Conservation (phyloP, 2,888 invertebrate species). For the Gastrophysa polygoni region DNA sequence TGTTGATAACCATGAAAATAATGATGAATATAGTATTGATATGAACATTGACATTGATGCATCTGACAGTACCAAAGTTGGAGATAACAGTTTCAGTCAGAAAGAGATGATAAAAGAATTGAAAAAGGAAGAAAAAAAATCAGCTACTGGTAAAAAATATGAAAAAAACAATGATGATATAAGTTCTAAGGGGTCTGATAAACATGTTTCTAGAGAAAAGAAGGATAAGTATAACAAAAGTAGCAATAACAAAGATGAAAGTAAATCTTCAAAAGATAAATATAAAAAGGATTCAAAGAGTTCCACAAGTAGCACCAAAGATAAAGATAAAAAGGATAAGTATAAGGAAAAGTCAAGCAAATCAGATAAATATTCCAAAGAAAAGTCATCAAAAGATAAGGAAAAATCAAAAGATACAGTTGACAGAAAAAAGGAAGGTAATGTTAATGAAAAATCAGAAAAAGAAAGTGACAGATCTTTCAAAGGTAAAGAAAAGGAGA, state of each 20-base stretch:
- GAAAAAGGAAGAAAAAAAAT: conserved; percentile 19
- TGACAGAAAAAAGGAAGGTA: conserved; percentile 21
- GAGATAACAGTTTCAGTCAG: background rate
- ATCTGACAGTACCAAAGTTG: background rate
- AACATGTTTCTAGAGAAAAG: conserved; percentile 29
- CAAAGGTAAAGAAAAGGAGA: conserved; percentile 35
- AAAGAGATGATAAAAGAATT: conserved; percentile 7
- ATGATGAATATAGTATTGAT: background rate
- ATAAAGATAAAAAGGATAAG: conserved; percentile 29
- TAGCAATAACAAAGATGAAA: conserved; percentile 35
- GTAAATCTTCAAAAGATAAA: conserved; percentile 22
- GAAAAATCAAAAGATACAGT: conserved; percentile 40
- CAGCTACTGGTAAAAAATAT: conserved; percentile 17
- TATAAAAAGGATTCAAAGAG: conserved; percentile 40
- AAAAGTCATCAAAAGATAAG: conserved; percentile 30
- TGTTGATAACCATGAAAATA: background rate
- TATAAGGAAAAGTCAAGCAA: conserved; percentile 39
- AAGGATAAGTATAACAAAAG: conserved; percentile 28
- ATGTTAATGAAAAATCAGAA: conserved; percentile 37
- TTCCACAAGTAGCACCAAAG: conserved; percentile 28
- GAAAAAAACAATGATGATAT: conserved; percentile 32
- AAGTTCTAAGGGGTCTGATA: conserved; percentile 57
- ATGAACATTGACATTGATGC: background rate
- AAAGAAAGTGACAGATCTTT: conserved; percentile 47
- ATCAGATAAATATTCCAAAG: conserved; percentile 35